Percentiles rank a stretch among this genome's conserved stretches.
These are phyloP conservation scores for Ormia ochracea DNA, from an alignment of 2,888 invertebrate species.

Conservation along the genomic window DNA sequence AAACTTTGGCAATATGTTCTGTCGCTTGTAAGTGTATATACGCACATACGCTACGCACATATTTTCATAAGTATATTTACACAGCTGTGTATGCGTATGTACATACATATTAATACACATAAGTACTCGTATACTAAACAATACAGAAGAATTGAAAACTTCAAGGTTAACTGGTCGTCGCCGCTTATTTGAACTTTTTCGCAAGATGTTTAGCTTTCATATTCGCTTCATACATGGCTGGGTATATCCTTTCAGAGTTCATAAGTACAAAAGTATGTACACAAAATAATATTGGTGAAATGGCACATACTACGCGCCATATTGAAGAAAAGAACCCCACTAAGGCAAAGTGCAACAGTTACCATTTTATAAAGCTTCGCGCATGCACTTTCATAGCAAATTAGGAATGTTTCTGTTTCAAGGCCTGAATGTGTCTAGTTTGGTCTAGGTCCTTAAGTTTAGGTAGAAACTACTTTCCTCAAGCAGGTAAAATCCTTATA, in stretches of 20 bases:
- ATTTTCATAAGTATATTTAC: not conserved
- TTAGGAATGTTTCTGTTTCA: too few species aligned
- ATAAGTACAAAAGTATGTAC: slow-evolving; percentile 27
- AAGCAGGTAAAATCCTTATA: too few species aligned
- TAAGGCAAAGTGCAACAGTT: too few species aligned
- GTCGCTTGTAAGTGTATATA: slow-evolving; percentile 19
- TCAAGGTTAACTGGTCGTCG: slow-evolving; percentile 74
- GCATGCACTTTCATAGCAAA: too few species aligned
- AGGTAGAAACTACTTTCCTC: too few species aligned
- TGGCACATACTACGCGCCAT: too few species aligned
- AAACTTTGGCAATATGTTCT: slow-evolving; percentile 56
- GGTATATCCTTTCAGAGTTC: slow-evolving; percentile 39
- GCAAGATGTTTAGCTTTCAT: slow-evolving; percentile 61
- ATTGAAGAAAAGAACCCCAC: too few species aligned
- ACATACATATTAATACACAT: not conserved
- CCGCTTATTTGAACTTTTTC: slow-evolving; percentile 72
- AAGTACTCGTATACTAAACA: slow-evolving; percentile 11
- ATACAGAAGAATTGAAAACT: slow-evolving; percentile 57
- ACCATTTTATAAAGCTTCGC: too few species aligned
- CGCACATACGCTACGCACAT: slow-evolving; percentile 8
- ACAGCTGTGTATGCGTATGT: not conserved
- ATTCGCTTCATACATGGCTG: slow-evolving; percentile 47
- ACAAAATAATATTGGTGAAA: not conserved
- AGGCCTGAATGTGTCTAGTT: too few species aligned
- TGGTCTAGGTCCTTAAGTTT: too few species aligned